phyloP scores from a whole-genome alignment of 2,113 vertebrate species.

The human (Homo sapiens) region DNA sequence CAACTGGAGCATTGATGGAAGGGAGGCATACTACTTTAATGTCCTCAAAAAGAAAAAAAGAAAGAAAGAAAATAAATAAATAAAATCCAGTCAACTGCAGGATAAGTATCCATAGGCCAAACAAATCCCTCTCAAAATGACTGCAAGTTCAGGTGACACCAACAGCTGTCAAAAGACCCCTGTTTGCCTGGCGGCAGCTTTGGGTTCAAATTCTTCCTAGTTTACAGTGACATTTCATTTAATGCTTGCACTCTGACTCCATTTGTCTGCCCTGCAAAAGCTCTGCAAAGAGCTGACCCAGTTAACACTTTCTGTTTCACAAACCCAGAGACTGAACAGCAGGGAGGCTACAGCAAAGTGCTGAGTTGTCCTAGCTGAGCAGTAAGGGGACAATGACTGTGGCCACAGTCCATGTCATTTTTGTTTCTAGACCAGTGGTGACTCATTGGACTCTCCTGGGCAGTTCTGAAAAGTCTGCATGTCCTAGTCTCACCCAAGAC shows the following conservation, averaged over 20 bases:
- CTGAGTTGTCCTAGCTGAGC: not conserved
- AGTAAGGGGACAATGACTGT: not conserved
- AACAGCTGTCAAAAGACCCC: not conserved
- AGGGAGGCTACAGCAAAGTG: not conserved
- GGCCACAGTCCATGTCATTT: not conserved
- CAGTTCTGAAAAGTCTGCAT: not conserved
- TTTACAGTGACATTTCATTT: not conserved
- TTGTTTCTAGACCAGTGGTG: not conserved
- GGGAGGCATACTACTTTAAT: not conserved
- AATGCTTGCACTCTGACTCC: not conserved
- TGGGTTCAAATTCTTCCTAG: slow-evolving; percentile 39
- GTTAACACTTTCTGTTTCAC: slow-evolving; percentile 53
- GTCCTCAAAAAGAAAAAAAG: not conserved
- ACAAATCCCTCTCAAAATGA: not conserved
- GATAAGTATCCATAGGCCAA: not conserved
- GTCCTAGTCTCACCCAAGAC: not conserved
- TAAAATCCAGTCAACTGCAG: not conserved
- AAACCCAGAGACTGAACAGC: not conserved
- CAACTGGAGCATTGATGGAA: slow-evolving; percentile 19
- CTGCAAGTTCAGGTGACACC: not conserved
- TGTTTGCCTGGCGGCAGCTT: not conserved
- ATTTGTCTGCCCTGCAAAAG: slow-evolving; percentile 25
- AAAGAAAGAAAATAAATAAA: not conserved
- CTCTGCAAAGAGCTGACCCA: slow-evolving; percentile 31
- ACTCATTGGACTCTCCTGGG: not conserved